phyloP scores from a whole-genome alignment of 2,113 vertebrate species.

The Ginglymostoma cirratum region DNA sequence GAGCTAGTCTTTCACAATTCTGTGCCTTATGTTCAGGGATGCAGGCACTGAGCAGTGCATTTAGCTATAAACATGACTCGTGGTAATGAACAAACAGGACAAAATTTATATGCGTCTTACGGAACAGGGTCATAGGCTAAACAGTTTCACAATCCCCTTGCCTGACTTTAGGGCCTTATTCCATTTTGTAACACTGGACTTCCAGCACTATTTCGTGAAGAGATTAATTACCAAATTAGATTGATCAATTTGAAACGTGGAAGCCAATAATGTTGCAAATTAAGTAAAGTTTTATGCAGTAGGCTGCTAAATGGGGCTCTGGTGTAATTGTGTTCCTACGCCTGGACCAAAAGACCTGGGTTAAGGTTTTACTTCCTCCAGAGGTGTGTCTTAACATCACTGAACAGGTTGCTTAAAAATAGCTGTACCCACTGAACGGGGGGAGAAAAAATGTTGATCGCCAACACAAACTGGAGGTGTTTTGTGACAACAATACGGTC shows the following conservation, averaged over 20 bases:
- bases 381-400: no score
- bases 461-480: conserved; percentile 12
- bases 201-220: background rate
- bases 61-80: background rate
- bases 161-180: background rate
- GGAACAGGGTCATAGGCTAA: background rate
- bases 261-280: conserved; percentile 18
- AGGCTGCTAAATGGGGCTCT: background rate
- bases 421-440: no score
- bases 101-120: background rate
- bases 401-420: no score
- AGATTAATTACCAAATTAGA: background rate
- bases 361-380: no score
- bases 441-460: background rate
- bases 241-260: background rate
- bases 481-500: background rate
- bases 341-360: no score
- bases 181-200: background rate
- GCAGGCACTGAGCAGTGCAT: background rate
- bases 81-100: background rate
- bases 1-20: background rate
- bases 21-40: background rate
- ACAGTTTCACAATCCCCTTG: background rate
- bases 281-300: background rate
- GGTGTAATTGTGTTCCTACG: no score